Base-by-base conservation (phyloP, 2,888 invertebrate genomes). In the Ichneumoninae sp. region DNA sequence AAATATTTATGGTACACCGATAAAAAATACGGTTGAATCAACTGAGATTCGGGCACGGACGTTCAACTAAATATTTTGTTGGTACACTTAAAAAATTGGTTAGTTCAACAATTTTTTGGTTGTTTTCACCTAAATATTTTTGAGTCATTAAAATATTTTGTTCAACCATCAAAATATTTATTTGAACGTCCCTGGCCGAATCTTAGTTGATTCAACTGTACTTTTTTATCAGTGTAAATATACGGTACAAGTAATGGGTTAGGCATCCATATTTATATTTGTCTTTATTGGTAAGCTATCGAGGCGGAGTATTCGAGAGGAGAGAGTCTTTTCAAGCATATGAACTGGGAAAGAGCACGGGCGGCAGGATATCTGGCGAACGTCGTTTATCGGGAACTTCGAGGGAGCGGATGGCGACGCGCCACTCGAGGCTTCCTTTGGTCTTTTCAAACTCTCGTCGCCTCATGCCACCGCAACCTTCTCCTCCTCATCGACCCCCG, bases 301-400 rank as follows among this genome's bases (percentile, higher is more conserved):
- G 69, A 54, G 65, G 5, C 47, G 13, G 47, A 77, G 60, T 7
- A 62, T 69, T 62, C 68, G 68, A 36, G 62, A 70, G 78, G 19
- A 65, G n/a, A 71, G 66, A 40, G 40, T 10, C 66, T 26, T 47
- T 80, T 80, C 66, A 68, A 60, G 83, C 62, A 62, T 62, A 74
- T 54, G 62, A 74, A 77, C 71, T 69, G 66, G 22, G 19, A 69
- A 82, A 76, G 66, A 71, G 79, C 54, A 71, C 54, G 54, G 52
- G 40, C 57, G 30, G 26, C 40, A 68, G 40, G 47, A 84, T 80
- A 77, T 80, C 80, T 62, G 65, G 33, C 52, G 68, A 65, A 62
- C 47, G 65, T 52, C 52, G 77, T 84, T 84, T 84, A 84, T 84
- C 80, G 77, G 78, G 44, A 74, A 77, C 62, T 80, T 84, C 71